Evolutionary conservation across 2,888 invertebrate species (phyloP).

Genomic region (Epirrhoe alternata): DNA sequence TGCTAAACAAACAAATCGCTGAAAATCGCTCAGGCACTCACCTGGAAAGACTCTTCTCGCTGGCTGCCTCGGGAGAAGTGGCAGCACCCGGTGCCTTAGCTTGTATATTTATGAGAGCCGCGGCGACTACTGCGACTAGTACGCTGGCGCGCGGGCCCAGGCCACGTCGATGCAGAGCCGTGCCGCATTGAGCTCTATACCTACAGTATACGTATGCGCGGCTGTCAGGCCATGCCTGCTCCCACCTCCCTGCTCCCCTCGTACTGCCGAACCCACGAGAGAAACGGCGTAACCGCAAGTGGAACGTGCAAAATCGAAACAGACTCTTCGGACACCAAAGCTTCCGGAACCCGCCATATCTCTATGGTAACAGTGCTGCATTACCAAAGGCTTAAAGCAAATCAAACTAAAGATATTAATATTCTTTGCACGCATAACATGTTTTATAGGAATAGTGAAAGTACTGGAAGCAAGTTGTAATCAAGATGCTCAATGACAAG

Average conservation of each 20-base stretch:
- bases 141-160: conserved; percentile 65
- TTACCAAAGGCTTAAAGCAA: conserved; percentile 1
- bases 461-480: too few relatives aligned
- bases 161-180: conserved; percentile 66
- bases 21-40: conserved; percentile 67
- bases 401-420: background rate
- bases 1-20: conserved; percentile 19
- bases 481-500: background rate
- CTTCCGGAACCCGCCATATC: conserved; percentile 41
- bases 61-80: conserved; percentile 55
- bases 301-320: conserved; percentile 36
- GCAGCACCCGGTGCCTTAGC: conserved; percentile 51
- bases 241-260: conserved; percentile 45
- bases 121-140: conserved; percentile 60
- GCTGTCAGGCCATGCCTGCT: conserved; percentile 47
- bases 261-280: conserved; percentile 35
- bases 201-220: conserved; percentile 63
- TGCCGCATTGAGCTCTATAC: conserved; percentile 78
- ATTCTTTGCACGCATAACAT: background rate
- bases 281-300: conserved; percentile 40
- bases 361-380: conserved; percentile 46
- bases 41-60: conserved; percentile 54
- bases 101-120: conserved; percentile 67
- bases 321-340: conserved; percentile 43
- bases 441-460: too few relatives aligned